These are phyloP conservation scores for Grus americana DNA, from an alignment of 2,113 vertebrate genomes.

Conservation along the genomic window DNA sequence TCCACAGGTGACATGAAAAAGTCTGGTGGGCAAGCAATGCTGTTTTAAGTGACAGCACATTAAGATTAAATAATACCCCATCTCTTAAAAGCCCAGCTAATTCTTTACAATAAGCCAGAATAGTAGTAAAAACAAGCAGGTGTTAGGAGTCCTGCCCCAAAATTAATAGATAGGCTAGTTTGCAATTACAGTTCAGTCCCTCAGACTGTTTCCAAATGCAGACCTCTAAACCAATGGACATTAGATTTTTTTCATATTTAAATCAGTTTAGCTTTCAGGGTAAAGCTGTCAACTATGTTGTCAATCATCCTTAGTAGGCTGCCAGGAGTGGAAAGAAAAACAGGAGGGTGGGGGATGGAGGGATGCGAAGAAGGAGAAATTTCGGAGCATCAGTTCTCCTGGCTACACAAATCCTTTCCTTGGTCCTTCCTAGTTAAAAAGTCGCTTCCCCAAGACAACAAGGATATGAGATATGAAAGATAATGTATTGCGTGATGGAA, in stretches of 20 bases:
- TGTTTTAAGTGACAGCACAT: background rate
- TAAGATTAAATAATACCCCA: background rate
- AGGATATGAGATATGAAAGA: background rate
- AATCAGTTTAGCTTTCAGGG: slow-evolving; percentile 4
- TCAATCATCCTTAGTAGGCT: background rate
- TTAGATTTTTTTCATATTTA: slow-evolving; percentile 17
- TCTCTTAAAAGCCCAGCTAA: background rate
- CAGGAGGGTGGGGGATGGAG: background rate
- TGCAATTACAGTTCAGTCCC: background rate
- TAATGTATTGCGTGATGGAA: background rate
- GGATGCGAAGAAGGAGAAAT: background rate
- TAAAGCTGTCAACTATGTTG: background rate
- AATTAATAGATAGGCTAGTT: background rate
- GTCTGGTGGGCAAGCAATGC: background rate
- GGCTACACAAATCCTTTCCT: background rate
- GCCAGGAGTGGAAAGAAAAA: background rate
- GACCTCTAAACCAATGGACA: background rate
- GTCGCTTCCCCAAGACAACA: background rate
- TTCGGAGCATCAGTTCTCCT: background rate
- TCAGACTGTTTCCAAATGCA: background rate
- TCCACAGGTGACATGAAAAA: background rate
- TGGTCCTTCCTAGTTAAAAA: background rate
- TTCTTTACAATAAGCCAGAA: background rate
- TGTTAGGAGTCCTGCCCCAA: background rate
- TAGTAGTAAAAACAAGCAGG: background rate